Percentiles rank a stretch among this genome's conserved stretches.
Evolutionary conservation across 2,888 invertebrate species (phyloP).

Genomic region (Philhelius pedissequus): DNA sequence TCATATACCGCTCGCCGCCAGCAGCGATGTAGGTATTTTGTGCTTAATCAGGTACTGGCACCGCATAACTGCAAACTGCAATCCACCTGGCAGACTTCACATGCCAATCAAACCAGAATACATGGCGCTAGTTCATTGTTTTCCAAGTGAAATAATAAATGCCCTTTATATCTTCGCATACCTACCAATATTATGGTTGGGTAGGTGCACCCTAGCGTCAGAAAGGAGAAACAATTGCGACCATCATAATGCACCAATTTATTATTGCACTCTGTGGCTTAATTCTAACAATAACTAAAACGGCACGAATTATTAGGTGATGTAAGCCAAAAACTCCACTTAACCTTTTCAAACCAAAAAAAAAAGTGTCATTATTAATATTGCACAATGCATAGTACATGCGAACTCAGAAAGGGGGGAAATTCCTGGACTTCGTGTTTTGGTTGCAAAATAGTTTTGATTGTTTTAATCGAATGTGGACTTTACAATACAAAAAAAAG

Average conservation of each 20-base stretch:
- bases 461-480: slow-evolving; percentile 38
- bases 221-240: slow-evolving; percentile 25
- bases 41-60: neutral
- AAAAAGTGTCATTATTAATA: slow-evolving; percentile 10
- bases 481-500: neutral
- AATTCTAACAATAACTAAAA: neutral
- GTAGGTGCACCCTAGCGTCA: slow-evolving; percentile 14
- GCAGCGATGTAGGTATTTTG: neutral
- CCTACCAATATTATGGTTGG: no score
- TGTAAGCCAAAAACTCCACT: slow-evolving; percentile 60
- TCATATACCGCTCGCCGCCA: neutral
- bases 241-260: slow-evolving; percentile 60
- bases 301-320: slow-evolving; percentile 30
- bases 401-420: neutral
- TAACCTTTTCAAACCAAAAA: slow-evolving; percentile 57
- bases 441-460: slow-evolving; percentile 55
- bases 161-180: no score
- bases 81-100: slow-evolving; percentile 66
- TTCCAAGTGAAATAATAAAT: slow-evolving; percentile 38
- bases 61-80: slow-evolving; percentile 13
- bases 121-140: slow-evolving; percentile 67
- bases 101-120: slow-evolving; percentile 64
- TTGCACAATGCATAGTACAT: neutral
- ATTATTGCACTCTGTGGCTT: neutral
- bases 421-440: slow-evolving; percentile 55